Evolutionary conservation across 2,113 vertebrate genomes (phyloP).

Genomic region (Tamias sibiricus): DNA sequence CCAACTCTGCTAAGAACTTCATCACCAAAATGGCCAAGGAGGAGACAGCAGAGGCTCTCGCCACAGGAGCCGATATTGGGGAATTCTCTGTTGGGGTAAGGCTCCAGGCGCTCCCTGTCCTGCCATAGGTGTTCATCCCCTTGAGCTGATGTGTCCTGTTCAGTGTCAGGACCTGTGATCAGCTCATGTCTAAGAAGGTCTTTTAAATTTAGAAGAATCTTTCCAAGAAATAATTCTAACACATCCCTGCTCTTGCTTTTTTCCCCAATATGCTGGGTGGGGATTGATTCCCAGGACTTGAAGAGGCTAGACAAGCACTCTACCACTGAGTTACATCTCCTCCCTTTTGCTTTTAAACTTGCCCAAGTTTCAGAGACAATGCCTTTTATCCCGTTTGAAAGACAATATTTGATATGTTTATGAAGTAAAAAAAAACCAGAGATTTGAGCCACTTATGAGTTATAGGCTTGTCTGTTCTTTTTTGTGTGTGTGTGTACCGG

Average conservation of each 20-base stretch:
- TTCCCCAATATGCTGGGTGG: no score
- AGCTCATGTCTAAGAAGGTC: not conserved
- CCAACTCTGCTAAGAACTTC: slow-evolving; percentile 98
- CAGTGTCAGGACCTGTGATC: not conserved
- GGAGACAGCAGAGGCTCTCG: slow-evolving; percentile 90
- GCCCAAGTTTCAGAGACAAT: no score
- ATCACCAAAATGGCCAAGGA: slow-evolving; percentile 98
- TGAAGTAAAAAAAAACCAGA: not conserved
- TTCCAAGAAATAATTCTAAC: slow-evolving; percentile 31
- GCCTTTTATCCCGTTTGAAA: not conserved
- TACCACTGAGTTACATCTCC: no score
- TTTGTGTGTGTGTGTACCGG: no score
- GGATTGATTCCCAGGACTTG: no score
- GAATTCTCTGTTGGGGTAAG: slow-evolving; percentile 97
- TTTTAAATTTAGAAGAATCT: slow-evolving; percentile 27
- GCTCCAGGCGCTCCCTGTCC: not conserved
- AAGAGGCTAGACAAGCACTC: no score
- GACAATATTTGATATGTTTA: slow-evolving; percentile 30
- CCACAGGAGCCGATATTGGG: slow-evolving; percentile 87
- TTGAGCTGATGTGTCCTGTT: not conserved
- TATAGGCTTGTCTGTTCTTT: slow-evolving; percentile 9
- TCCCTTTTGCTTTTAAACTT: not conserved
- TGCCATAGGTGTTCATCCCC: not conserved
- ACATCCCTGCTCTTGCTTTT: not conserved
- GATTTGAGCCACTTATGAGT: not conserved